A percentile compares a stretch with the other conserved stretches of the same genome.
Evolutionary conservation across 2,888 invertebrate genomes (phyloP).

Genomic region (Alviniconcha strummeri): DNA sequence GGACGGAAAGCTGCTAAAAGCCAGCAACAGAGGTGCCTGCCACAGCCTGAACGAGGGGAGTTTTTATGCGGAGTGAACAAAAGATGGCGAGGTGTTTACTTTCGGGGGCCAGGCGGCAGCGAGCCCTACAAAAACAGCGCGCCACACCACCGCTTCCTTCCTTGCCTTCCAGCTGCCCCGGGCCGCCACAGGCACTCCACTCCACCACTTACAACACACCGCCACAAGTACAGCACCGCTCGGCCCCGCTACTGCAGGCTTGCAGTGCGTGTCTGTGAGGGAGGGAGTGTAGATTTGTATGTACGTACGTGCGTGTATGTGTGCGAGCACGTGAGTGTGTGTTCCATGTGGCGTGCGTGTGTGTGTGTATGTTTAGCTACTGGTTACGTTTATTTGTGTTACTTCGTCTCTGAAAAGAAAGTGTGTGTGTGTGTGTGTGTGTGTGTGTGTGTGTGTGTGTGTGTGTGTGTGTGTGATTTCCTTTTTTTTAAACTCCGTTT

Average conservation of each 20-base stretch:
- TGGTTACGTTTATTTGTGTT: too few relatives aligned
- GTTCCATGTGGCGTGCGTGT: background rate
- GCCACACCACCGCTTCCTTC: background rate
- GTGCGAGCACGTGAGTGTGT: background rate
- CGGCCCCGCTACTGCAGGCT: background rate
- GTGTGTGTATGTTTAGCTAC: too few relatives aligned
- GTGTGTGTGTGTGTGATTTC: too few relatives aligned
- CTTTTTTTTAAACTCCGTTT: too few relatives aligned
- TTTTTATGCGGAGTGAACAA: conserved; percentile 26
- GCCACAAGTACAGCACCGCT: background rate
- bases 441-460: too few relatives aligned
- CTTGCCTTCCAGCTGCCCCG: background rate
- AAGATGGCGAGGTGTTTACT: conserved; percentile 30
- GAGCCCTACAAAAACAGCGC: background rate
- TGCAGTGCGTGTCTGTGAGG: too few relatives aligned
- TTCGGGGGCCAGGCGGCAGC: conserved; percentile 18
- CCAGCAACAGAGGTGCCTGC: conserved; percentile 1
- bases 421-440: too few relatives aligned
- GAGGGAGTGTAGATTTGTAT: background rate
- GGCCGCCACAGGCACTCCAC: background rate
- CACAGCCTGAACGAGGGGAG: background rate
- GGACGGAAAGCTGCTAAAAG: background rate
- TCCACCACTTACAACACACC: background rate
- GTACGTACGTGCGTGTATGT: too few relatives aligned
- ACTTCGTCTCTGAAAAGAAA: too few relatives aligned